Evolutionary conservation across 2,113 vertebrate genomes (phyloP).

Genomic region (Malurus melanocephalus): DNA sequence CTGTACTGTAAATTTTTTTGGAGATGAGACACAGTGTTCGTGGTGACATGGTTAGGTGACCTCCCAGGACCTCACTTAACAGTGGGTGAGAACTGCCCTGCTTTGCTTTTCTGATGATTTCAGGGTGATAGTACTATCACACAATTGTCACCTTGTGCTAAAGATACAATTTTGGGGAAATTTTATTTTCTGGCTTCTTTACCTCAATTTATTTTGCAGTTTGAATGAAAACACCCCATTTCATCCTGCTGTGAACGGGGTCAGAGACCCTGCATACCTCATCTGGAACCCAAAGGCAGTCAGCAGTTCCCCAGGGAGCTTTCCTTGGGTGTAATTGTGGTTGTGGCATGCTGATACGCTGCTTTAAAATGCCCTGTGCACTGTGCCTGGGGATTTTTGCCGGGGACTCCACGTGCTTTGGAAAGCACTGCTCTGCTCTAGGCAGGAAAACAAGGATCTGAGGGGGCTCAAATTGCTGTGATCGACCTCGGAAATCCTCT

Average conservation of each 20-base stretch:
- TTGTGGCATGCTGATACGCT: background rate
- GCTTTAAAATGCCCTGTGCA: background rate
- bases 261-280: background rate
- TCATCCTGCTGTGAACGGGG: fast-evolving
- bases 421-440: background rate
- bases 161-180: background rate
- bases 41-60: background rate
- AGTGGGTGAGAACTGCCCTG: background rate
- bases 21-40: background rate
- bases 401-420: background rate
- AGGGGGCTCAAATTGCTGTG: background rate
- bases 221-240: background rate
- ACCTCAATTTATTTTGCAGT: background rate
- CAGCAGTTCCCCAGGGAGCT: background rate
- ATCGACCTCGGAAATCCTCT: conserved; percentile 2
- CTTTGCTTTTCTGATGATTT: background rate
- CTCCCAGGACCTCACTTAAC: background rate
- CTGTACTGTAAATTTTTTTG: background rate
- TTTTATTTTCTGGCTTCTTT: background rate
- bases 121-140: fast-evolving
- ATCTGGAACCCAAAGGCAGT: background rate
- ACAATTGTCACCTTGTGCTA: background rate
- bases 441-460: conserved; percentile 13
- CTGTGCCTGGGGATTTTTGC: background rate
- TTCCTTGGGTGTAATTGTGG: background rate